Percentiles rank a stretch among this genome's conserved stretches.
Conservation (phyloP, 2,888 invertebrate species). For the Poecilobothrus nobilitatus region DNA sequence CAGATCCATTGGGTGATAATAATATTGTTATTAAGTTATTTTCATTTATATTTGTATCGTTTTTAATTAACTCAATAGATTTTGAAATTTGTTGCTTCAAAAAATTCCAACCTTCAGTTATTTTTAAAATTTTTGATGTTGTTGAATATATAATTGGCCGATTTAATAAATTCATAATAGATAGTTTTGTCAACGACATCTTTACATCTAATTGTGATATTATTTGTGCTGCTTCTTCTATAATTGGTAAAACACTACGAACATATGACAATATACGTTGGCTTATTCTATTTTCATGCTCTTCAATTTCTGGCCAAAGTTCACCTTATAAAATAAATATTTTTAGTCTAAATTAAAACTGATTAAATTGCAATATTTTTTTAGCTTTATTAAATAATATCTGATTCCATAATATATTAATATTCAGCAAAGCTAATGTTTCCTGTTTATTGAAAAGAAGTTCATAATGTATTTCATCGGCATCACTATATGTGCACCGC, state of each 20-base stretch:
- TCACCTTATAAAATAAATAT: constrained; percentile 42
- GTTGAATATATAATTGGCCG: not conserved
- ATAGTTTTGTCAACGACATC: not conserved
- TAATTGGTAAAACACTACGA: constrained; percentile 51
- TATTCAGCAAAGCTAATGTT: no score
- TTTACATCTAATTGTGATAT: not conserved
- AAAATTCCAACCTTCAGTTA: not conserved
- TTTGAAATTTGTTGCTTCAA: not conserved
- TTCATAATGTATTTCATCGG: no score
- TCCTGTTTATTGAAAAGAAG: no score
- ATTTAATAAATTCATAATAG: not conserved
- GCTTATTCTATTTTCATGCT: constrained; percentile 72
- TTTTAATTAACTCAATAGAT: not conserved
- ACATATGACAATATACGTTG: constrained; percentile 56
- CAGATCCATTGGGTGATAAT: constrained; percentile 85
- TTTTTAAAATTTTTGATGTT: not conserved
- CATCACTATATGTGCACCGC: no score
- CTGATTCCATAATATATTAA: no score
- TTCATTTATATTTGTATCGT: constrained; percentile 22
- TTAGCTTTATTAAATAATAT: no score
- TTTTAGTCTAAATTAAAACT: no score
- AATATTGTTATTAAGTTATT: constrained; percentile 62
- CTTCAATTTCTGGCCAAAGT: constrained; percentile 57
- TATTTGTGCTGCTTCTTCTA: constrained; percentile 42
- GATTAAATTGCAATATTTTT: no score